Base-by-base conservation (phyloP, 2,888 invertebrate species). In the Petrolisthes cinctipes region DNA sequence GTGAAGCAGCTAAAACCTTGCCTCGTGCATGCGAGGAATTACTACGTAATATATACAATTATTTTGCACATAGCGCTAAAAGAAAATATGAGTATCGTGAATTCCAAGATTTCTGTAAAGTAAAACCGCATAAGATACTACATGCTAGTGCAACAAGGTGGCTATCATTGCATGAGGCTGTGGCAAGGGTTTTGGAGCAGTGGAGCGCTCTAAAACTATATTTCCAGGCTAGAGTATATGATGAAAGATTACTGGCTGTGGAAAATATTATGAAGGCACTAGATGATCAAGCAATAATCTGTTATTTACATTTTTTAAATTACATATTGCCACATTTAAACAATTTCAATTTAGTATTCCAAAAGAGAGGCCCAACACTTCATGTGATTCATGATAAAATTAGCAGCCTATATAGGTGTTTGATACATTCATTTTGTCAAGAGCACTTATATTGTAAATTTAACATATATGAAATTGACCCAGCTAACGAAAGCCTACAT, bases 71-170 rank as follows among this genome's bases (percentile, higher is more conserved):
- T 51, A 75, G 75, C 54, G 54, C 71, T 5, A 83, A 73, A 4
- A 7, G 83, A 51, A 83, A 54, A 23, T 7, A 5, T n/a, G 56
- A 71, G n/a, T 83, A 53, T 9, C 51, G 9, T 6, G n/a, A 73
- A 17, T 71, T 20, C 73, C 73, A 82, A 9, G 6, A 4, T 2
- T 71, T 82, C n/a, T 83, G 73, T 83, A n/a, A 83, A 4, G 20
- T 82, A 11, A 83, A 83, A 4, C 7, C 83, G 7, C 73, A 83
- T n/a, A 82, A 83, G 54, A 54, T 56, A 66, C n/a, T 73, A 7
- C 83, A 83, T 54, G n/a, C 51, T 66, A 17, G 0, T 9, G 53
- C 14, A n/a, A 82, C 71, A 51, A 23, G 71, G n/a, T 82, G 82
- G 82, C 53, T 82, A 20, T 82, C 54, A 3, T 53, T 82, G 7